Conservation (phyloP, 2,888 invertebrate species). For the Argyresthia goedartella region DNA sequence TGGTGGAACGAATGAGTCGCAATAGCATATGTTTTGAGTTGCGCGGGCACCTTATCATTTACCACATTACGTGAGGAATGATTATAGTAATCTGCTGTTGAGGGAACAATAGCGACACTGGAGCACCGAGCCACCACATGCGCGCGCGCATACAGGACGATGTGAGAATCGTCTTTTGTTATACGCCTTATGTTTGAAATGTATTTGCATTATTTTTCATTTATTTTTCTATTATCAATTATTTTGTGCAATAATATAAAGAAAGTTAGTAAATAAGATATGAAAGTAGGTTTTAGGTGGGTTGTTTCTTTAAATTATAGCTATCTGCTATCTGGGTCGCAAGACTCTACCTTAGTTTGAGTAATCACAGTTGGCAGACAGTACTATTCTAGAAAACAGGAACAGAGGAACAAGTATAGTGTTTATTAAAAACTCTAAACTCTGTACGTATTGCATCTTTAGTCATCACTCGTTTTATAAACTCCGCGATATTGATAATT, state of each 20-base stretch:
- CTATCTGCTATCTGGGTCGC: neutral
- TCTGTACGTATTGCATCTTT: neutral
- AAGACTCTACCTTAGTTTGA: too few relatives aligned
- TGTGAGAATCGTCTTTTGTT: slow-evolving; percentile 9
- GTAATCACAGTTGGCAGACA: too few relatives aligned
- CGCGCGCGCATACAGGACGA: slow-evolving; percentile 36
- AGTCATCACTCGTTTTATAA: neutral
- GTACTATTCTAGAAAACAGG: too few relatives aligned
- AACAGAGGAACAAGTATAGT: too few relatives aligned
- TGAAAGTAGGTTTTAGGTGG: neutral
- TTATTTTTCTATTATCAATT: too few relatives aligned
- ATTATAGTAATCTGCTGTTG: slow-evolving; percentile 68
- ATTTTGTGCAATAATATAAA: neutral
- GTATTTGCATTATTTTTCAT: neutral
- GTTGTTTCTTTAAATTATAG: neutral
- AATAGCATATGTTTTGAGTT: slow-evolving; percentile 67
- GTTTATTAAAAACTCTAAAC: neutral
- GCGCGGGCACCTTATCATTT: slow-evolving; percentile 65
- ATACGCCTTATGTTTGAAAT: neutral
- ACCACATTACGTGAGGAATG: slow-evolving; percentile 65
- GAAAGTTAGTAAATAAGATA: neutral
- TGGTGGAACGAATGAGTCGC: slow-evolving; percentile 38
- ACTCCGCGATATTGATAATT: neutral
- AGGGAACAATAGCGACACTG: slow-evolving; percentile 52
- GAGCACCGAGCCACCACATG: slow-evolving; percentile 46